phyloP scores from a whole-genome alignment of 2,113 vertebrate species.

The Asarcornis scutulata region DNA sequence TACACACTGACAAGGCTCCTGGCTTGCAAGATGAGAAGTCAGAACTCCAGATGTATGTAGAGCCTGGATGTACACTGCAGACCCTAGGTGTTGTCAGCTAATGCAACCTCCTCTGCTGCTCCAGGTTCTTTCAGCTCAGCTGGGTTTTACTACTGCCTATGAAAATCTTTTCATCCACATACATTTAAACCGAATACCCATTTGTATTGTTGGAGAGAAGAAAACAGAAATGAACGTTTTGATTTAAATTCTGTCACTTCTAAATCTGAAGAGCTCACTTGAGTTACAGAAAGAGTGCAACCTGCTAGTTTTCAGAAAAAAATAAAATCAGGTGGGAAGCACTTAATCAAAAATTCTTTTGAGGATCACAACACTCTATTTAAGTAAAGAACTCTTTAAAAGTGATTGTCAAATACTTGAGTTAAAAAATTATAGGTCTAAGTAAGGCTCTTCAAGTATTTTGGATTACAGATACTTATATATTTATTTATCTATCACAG shows the following conservation, averaged over 20 bases:
- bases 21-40: neutral
- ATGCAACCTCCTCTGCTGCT: neutral
- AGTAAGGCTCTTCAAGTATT: neutral
- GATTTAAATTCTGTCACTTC: neutral
- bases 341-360: conserved; percentile 25
- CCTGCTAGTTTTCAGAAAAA: neutral
- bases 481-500: neutral
- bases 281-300: neutral
- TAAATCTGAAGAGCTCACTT: neutral
- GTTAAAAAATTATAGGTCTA: neutral
- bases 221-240: neutral
- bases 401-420: neutral
- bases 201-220: neutral
- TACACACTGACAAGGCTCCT: neutral
- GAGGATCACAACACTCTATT: neutral
- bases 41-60: neutral
- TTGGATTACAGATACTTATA: neutral
- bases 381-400: neutral
- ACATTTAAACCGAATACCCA: neutral
- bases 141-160: neutral
- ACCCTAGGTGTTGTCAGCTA: neutral
- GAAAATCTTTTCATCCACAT: neutral
- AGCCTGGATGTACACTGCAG: neutral
- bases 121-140: neutral
- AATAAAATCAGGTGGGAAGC: neutral